Conservation (phyloP, 2,797 vertebrate genomes). For the Mus spretus region DNA sequence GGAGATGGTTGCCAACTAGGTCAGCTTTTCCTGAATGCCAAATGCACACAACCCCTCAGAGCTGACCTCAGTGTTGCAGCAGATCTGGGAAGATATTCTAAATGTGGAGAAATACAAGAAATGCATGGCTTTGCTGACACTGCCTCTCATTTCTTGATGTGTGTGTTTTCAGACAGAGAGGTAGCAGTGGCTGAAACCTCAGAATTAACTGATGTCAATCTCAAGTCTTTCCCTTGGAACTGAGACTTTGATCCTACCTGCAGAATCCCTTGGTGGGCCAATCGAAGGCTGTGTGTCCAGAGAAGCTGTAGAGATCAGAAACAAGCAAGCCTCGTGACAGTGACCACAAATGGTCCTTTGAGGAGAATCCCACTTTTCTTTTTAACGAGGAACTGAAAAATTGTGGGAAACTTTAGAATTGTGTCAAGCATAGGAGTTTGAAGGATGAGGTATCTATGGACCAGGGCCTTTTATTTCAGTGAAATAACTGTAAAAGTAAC, state of each 20-base stretch:
- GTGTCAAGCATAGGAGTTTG: neutral
- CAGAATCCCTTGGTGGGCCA: neutral
- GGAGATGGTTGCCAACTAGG: neutral
- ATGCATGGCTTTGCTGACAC: neutral
- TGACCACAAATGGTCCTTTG: neutral
- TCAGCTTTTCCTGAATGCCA: neutral
- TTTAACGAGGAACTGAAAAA: neutral
- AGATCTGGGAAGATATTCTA: neutral
- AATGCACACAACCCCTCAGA: neutral
- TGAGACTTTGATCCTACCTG: neutral
- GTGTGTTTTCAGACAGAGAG: neutral
- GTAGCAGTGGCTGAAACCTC: neutral
- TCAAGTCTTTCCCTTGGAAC: neutral
- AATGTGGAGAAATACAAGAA: neutral
- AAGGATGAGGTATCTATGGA: neutral
- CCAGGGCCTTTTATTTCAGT: neutral
- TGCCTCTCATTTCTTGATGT: neutral
- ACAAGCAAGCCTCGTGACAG: neutral
- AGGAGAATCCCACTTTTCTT: constrained; percentile 2
- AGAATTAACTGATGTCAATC: neutral
- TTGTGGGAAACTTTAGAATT: neutral
- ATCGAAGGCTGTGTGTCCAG: neutral
- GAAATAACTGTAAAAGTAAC: neutral
- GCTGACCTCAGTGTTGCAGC: neutral
- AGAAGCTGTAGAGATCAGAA: neutral